Conservation (phyloP, 2,113 vertebrate genomes). For the Puntigrus tetrazona region DNA sequence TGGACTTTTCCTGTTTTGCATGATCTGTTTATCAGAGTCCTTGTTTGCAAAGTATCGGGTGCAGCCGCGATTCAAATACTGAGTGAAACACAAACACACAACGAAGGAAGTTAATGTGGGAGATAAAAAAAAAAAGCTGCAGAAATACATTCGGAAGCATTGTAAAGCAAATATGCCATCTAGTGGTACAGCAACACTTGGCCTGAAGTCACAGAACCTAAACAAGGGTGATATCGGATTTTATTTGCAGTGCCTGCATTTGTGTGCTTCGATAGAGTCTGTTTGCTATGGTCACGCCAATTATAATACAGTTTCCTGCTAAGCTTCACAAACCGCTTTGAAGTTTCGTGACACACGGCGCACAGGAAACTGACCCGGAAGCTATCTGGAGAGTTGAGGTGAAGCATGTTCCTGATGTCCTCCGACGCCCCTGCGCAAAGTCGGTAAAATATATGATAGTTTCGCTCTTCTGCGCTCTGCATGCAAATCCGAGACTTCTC, state of each 20-base stretch:
- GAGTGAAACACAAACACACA: slow-evolving; percentile 49
- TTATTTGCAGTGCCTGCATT: not conserved
- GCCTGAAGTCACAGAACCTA: not conserved
- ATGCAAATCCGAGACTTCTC: slow-evolving; percentile 99
- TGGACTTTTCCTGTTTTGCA: slow-evolving; percentile 93
- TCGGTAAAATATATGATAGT: slow-evolving; percentile 98
- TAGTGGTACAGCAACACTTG: slow-evolving; percentile 54
- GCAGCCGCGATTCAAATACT: slow-evolving; percentile 98
- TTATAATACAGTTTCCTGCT: slow-evolving; percentile 2
- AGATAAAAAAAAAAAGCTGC: not conserved
- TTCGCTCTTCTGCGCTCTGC: slow-evolving; percentile 96
- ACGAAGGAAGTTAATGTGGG: slow-evolving; percentile 31
- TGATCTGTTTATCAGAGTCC: slow-evolving; percentile 94
- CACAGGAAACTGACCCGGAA: slow-evolving; percentile 86
- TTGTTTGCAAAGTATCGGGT: slow-evolving; percentile 93
- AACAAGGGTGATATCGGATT: not conserved
- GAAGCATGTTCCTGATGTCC: slow-evolving; percentile 89
- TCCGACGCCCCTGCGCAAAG: slow-evolving; percentile 95
- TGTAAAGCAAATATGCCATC: slow-evolving; percentile 59
- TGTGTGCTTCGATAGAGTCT: not conserved
- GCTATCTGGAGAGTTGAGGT: slow-evolving; percentile 91
- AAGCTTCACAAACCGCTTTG: not conserved
- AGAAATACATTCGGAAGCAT: not conserved
- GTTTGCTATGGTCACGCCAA: slow-evolving; percentile 10
- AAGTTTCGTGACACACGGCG: not conserved